Base-by-base conservation (phyloP, 2,888 invertebrate species). In the Tanypteryx hageni region DNA sequence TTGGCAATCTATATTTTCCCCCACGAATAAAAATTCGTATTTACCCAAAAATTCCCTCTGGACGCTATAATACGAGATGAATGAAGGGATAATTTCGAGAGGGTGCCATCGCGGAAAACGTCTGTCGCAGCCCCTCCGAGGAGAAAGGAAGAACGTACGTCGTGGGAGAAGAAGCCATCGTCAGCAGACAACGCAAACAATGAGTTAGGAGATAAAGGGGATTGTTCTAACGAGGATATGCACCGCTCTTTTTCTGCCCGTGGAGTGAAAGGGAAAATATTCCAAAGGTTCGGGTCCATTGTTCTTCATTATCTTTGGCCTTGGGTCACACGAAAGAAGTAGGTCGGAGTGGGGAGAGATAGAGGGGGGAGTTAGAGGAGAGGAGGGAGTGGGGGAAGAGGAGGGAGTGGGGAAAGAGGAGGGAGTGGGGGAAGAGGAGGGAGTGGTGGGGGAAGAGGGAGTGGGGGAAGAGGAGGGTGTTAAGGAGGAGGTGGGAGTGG, bases 191-290 rank as follows among this genome's bases (percentile, higher is more conserved):
- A 44, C 56, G 61, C 31, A 89, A 89, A 89, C 89, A 89, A 89
- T 89, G 76, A 89, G n/a, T 44, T 31, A 18, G 89, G 89, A 16
- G 64, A 64, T 64, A 89, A 89, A 44, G 64, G n/a, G 64, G 89
- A 89, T 89, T 89, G 89, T 89, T 64, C 64, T 64, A 89, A 89
- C 89, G 44, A 89, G 89, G 89, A 89, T 64, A 89, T 89, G 89
- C 89, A 89, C 89, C 64, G 89, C 64, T 89, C 64, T 44, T 57
- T 83, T 83, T 83, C n/a, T 57, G 56, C 44, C 56, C n/a, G 64
- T 14, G 27, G 86, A 89, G 68, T 89, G 89, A 89, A 89, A 89
- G 89, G 89, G 89, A 89, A 89, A 89, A 89, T 64, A 89, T 64
- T 31, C 61, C 89, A 86, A 86, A 86, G 61, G 27, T 86, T 86